phyloP scores from a whole-genome alignment of 2,797 vertebrate genomes.

The Periophthalmus magnuspinnatus region DNA sequence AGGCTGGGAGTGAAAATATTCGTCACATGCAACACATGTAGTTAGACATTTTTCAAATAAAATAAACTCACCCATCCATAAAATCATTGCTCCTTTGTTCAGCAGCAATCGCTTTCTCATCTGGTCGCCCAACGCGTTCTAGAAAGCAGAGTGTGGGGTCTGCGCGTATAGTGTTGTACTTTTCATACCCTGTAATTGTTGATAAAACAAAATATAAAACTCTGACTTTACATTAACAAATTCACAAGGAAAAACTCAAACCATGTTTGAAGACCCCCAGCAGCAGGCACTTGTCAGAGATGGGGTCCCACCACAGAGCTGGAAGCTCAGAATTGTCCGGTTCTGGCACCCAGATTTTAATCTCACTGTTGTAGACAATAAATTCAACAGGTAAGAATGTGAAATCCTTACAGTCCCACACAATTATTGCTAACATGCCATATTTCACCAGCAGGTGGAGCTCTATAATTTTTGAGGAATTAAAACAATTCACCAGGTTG shows the following conservation, averaged over 20 bases:
- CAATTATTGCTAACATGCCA: background rate
- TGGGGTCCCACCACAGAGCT: conserved; percentile 92
- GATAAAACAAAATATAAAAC: background rate
- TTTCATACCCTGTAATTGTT: conserved; percentile 88
- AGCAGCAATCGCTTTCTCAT: conserved; percentile 97
- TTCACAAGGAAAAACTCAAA: background rate
- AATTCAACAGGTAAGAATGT: conserved; percentile 7
- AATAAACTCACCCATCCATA: conserved; percentile 88
- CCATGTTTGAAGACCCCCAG: conserved; percentile 97
- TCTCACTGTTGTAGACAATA: conserved; percentile 80
- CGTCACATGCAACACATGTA: background rate
- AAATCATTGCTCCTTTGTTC: conserved; percentile 97
- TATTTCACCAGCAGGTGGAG: conserved; percentile 66
- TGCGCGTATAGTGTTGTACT: conserved; percentile 96
- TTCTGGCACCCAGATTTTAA: conserved; percentile 96
- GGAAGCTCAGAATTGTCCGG: conserved; percentile 95
- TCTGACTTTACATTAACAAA: background rate
- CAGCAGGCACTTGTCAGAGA: conserved; percentile 93
- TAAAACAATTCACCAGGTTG: conserved; percentile 58
- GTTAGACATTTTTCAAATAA: background rate
- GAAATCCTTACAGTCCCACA: background rate
- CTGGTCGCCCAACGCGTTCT: conserved; percentile 93
- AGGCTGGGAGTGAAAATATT: background rate
- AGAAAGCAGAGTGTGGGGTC: conserved; percentile 93
- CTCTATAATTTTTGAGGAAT: conserved; percentile 34